Evolutionary conservation across 1,140 invertebrate genomes (phyloP), one percentile per base, ranked within the genome.

Genomic region (Oscheius sp.): DNA sequence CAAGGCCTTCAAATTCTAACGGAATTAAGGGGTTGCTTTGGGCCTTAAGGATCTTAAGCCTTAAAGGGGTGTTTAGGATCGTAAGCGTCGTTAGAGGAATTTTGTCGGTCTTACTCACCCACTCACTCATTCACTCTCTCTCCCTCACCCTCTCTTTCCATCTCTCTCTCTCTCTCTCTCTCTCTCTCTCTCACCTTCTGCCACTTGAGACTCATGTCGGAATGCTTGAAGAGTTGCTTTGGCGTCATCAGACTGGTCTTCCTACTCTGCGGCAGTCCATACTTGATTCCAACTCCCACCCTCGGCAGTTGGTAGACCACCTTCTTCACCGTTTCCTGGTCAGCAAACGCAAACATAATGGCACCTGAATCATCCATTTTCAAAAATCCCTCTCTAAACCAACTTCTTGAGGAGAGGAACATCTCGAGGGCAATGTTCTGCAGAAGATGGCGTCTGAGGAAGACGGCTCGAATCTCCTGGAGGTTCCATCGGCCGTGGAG

Each of bases 181-280:
- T n/a, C n/a, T n/a, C n/a, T n/a, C n/a, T n/a, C n/a, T n/a, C n/a
- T n/a, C n/a, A n/a, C n/a, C 42, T 76, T 68, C 86, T 97, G 94
- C 96, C 96, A 99, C 87, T 97, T 97, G 87, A 96, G 93, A 2
- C 94, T 97, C 96, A 99, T 99, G 86, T 97, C 97, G 10, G 95
- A 98, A 86, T 94, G 93, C 72, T 94, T 90, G 91, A 98, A 99
- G 77, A 99, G 88, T 84, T 99, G 95, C 36, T 95, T 89, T 0
- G 96, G 94, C 7, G 94, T 94, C 92, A 98, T 98, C 90, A 98
- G 91, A 0, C 94, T 97, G 29, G 95, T 94, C 77, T 94, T 89
- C 80, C 95, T 91, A 69, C 93, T 95, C 88, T 98, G 95, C 31
- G 93, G 93, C 80, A 99, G 93, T 75, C 96, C 96, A 85, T 99